phyloP scores from a whole-genome alignment of 2,888 invertebrate genomes.

The Glaucopsyche alexis region DNA sequence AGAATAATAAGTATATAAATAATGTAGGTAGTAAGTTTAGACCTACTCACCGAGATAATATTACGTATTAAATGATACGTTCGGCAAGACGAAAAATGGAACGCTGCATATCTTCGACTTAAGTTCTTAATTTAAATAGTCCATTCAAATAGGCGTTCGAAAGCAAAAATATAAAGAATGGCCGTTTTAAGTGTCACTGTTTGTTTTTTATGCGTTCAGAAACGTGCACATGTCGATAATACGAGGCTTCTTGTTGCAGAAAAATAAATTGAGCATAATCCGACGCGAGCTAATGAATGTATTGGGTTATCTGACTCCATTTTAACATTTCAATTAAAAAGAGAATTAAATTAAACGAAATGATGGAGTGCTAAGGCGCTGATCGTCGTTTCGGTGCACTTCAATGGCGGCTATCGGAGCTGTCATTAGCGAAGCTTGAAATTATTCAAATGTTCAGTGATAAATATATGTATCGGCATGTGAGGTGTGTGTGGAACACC shows the following conservation, averaged over 20 bases:
- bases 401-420: conserved; percentile 6
- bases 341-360: conserved; percentile 72
- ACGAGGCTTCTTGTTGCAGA: conserved; percentile 32
- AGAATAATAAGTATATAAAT: too few relatives aligned
- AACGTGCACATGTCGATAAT: conserved; percentile 32
- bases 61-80: not conserved
- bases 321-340: conserved; percentile 75
- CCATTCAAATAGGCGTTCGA: conserved; percentile 29
- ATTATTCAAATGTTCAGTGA: conserved; percentile 16
- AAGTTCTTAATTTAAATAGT: conserved; percentile 29
- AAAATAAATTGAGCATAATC: conserved; percentile 50
- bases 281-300: conserved; percentile 56
- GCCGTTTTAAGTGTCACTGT: conserved; percentile 29
- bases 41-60: too few relatives aligned
- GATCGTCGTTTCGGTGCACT: conserved; percentile 39
- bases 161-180: conserved; percentile 32
- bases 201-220: conserved; percentile 30
- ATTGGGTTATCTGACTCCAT: conserved; percentile 53
- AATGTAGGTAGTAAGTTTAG: too few relatives aligned
- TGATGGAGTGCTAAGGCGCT: conserved; percentile 57
- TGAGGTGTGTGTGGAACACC: not conserved
- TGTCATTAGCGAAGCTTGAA: conserved; percentile 21
- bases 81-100: not conserved
- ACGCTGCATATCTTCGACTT: not conserved
- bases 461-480: not conserved